Evolutionary conservation across 2,113 vertebrate genomes (phyloP), one percentile per base, ranked within the genome.

Genomic region (Osmerus eperlanus): DNA sequence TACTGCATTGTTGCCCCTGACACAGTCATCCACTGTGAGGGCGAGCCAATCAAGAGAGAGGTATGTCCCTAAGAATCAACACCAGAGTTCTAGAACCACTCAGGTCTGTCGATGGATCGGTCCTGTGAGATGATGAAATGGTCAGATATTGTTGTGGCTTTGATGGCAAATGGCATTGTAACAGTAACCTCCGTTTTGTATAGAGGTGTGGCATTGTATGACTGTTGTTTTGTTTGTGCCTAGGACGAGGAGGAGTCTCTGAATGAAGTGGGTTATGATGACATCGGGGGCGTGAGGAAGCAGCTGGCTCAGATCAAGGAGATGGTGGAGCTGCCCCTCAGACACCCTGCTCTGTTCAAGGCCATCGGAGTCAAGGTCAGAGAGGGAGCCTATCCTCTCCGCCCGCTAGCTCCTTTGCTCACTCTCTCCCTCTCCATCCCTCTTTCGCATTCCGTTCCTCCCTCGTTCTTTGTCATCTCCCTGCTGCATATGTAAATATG

Each of bases 1-100:
- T 96, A 95, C 61, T 96, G 95, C 77, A 96, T 96, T 79, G 95
- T 96, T 81, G 95, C 95, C 78, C 95, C 94, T 0, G 95, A 96
- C 84, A 96, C 95, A 0, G 94, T 95, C 73, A 96, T 96, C 79
- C 95, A 96, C 77, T 96, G 95, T 83, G 94, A 96, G 87, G 95
- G 95, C 68, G 95, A 96, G 74, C 94, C 95, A 21, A 96, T 96
- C 86, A 96, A 95, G 75, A 83, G 95, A 70, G 94, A 96, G 94
- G 95, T 93, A 76, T 88, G 92, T 58, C 23, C 4, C 15, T 3
- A 62, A 62, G 60, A 18, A 64, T 18, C 16, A 32, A 29, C 29
- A 32, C 62, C 15, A 16, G 3, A 29, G 61, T 63, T 61, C 59
- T 61, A 61, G 59, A 12, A 61, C 18, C 18, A 13, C 23, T 25